These are phyloP conservation scores for Seriola aureovittata DNA, from an alignment of 2,113 vertebrate genomes.

Conservation along the genomic window DNA sequence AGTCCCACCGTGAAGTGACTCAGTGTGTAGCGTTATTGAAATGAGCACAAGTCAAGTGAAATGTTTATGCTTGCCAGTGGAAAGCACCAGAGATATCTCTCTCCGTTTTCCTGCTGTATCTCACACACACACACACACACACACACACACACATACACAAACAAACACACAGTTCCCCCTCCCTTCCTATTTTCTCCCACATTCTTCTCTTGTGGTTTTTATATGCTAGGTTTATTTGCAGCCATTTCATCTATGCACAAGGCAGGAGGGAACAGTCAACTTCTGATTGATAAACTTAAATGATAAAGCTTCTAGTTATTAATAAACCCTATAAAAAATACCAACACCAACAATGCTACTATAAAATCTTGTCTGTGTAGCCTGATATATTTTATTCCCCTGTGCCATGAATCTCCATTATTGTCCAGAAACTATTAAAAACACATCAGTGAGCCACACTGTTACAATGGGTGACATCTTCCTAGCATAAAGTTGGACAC, in stretches of 20 bases:
- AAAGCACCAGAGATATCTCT: slow-evolving; percentile 63
- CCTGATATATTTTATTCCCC: background rate
- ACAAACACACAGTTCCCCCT: background rate
- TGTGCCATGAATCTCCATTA: background rate
- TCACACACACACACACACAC: background rate
- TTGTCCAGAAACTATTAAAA: background rate
- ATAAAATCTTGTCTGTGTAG: background rate
- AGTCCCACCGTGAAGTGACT: background rate
- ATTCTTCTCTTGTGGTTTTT: background rate
- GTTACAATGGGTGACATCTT: background rate
- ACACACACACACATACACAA: slow-evolving; percentile 12
- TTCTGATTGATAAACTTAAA: background rate
- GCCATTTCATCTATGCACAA: background rate
- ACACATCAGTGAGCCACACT: no score
- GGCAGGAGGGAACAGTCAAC: background rate
- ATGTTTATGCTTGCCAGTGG: slow-evolving; percentile 26
- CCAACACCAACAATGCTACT: background rate
- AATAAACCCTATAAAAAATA: background rate
- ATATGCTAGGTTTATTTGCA: background rate
- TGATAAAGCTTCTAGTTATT: background rate
- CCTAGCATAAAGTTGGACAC: background rate
- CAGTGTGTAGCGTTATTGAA: background rate
- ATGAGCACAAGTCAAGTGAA: slow-evolving; percentile 13
- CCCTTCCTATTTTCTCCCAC: no score
- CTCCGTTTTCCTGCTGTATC: background rate